Evolutionary conservation across 2,113 vertebrate genomes (phyloP), one percentile per base, ranked within the genome.

Genomic region (Podiceps cristatus): DNA sequence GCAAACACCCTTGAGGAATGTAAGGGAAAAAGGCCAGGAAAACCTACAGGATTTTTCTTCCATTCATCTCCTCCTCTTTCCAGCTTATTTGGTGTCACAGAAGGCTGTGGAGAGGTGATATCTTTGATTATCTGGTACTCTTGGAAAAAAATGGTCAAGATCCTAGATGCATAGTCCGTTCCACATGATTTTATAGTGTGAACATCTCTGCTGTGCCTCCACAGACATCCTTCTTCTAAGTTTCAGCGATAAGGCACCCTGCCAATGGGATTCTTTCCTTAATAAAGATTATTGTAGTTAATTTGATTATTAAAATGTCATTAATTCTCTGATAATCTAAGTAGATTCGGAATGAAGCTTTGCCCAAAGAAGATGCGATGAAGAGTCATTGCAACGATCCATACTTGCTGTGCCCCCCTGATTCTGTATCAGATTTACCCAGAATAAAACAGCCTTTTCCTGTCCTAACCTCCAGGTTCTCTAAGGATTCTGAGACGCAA

Each of bases 131-230:
- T 10, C 19, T 69, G 35, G 31, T 24, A 14, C 4, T 40, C 6
- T 1, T 79, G 31, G 50, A 18, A 2, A 31, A 58, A 42, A 64
- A 37, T 12, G 9, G 6, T 19, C 45, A 27, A 24, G 25, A 5
- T 85, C 53, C 79, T 4, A 37, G 23, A 37, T 18, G 27, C 40
- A 2, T 20, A 35, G 35, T 56, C 58, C 29, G 6, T 76, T 25
- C 71, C 33, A 13, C 4, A 0, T 1, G 83, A 18, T 49, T 31
- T 69, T 42, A 3, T 2, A 18, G 49, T 0, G 5, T 44, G 66
- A 66, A 27, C 40, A 31, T 11, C n/a, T 52, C 72, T 84, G 42
- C 53, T 49, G 24, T 45, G n/a, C 29, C 49, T 78, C 67, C 71
- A 12, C 3, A 5, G 10, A 18, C n/a, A 31, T 23, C 58, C n/a